A percentile compares a stretch with the other conserved stretches of the same genome.
These are phyloP conservation scores for Hyperopisus bebe DNA, from an alignment of 2,113 vertebrate genomes.

Conservation along the genomic window DNA sequence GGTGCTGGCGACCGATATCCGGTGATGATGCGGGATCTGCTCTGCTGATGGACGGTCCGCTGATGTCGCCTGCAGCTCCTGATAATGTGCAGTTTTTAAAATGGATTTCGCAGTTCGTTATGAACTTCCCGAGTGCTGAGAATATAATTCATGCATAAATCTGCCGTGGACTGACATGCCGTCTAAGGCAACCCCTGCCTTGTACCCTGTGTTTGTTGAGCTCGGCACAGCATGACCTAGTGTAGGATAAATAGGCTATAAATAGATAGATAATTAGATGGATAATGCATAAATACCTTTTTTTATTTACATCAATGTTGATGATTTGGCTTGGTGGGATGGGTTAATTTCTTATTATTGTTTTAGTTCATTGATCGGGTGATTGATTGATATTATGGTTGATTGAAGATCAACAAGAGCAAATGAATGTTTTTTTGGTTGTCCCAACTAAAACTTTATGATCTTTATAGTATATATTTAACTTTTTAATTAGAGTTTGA, in stretches of 20 bases:
- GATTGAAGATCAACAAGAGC: neutral
- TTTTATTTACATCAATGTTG: neutral
- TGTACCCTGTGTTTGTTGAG: neutral
- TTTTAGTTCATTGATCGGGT: neutral
- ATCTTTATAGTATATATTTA: neutral
- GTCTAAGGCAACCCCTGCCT: neutral
- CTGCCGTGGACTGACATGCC: neutral
- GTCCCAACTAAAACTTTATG: neutral
- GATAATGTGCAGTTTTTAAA: neutral
- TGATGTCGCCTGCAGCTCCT: no score
- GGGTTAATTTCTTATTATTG: neutral
- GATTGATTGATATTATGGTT: neutral
- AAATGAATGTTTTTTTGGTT: neutral
- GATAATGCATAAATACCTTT: neutral
- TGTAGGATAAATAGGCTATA: neutral
- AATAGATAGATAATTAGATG: neutral
- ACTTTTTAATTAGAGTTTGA: neutral
- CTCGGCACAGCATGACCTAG: neutral
- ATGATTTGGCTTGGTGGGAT: neutral
- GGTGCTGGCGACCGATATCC: conserved; percentile 37
- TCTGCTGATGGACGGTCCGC: neutral
- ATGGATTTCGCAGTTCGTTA: neutral
- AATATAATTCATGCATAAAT: neutral
- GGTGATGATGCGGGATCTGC: neutral
- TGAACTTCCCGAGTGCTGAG: neutral